These are phyloP conservation scores for Zenarchopterus dispar DNA, from an alignment of 2,797 vertebrate species.

Conservation along the genomic window DNA sequence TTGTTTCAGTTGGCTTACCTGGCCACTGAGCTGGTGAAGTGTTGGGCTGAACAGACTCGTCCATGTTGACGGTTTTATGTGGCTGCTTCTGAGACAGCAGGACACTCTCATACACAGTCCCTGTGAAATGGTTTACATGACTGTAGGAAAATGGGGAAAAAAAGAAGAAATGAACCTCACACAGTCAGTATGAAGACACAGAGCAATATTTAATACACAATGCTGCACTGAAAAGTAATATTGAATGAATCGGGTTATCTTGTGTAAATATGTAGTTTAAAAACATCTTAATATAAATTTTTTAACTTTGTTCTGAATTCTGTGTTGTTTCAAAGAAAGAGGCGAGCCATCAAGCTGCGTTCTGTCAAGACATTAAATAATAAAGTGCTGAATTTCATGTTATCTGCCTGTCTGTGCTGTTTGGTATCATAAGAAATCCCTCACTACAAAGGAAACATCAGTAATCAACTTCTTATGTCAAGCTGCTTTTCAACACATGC, in stretches of 20 bases:
- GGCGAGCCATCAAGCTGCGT: conserved; percentile 6
- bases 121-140: conserved; percentile 94
- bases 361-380: conserved; percentile 38
- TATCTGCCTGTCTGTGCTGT: conserved; percentile 15
- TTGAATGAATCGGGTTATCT: conserved; percentile 2
- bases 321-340: conserved; percentile 19
- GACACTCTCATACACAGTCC: conserved; percentile 92
- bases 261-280: conserved; percentile 40
- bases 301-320: conserved; percentile 31
- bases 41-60: conserved; percentile 91
- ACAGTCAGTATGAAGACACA: conserved; percentile 10
- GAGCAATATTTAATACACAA: conserved; percentile 34
- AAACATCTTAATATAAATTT: conserved; percentile 25
- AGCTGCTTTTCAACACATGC: conserved; percentile 20
- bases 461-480: conserved; percentile 21
- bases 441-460: conserved; percentile 17
- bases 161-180: conserved; percentile 5
- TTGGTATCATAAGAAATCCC: conserved; percentile 18
- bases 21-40: conserved; percentile 95
- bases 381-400: conserved; percentile 25
- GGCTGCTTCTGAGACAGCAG: conserved; percentile 88
- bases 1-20: conserved; percentile 81
- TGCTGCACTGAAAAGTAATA: conserved; percentile 16
- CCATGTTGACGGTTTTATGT: conserved; percentile 84
- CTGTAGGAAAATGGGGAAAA: conserved; percentile 69